A percentile compares a stretch with the other conserved stretches of the same genome.
Evolutionary conservation across 2,888 invertebrate species (phyloP).

Genomic region (Buathra laborator): DNA sequence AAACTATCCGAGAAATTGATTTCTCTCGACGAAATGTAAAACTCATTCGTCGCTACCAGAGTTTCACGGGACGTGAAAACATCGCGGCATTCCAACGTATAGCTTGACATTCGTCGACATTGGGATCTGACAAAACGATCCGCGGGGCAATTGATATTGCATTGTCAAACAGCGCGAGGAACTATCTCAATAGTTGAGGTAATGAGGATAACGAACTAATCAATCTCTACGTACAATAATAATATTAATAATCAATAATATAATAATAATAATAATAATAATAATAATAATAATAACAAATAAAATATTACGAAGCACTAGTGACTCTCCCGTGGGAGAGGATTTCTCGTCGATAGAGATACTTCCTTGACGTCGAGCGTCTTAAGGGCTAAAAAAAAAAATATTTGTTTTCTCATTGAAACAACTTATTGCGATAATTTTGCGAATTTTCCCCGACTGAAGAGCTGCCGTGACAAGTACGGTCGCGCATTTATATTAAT

Average conservation of each 20-base stretch:
- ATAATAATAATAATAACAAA: constrained; percentile 62
- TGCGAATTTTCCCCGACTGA: constrained; percentile 42
- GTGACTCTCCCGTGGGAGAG: constrained; percentile 61
- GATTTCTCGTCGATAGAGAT: constrained; percentile 78
- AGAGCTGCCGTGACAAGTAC: constrained; percentile 83
- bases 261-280: constrained; percentile 51
- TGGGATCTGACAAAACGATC: constrained; percentile 13
- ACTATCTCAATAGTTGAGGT: constrained; percentile 83
- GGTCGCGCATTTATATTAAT: constrained; percentile 49
- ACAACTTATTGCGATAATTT: constrained; percentile 50
- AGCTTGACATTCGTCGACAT: too few relatives aligned
- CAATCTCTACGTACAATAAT: constrained; percentile 54
- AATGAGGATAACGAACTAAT: constrained; percentile 79
- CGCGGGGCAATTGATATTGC: constrained; percentile 47
- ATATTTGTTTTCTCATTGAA: constrained; percentile 58
- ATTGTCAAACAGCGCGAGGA: constrained; percentile 75
- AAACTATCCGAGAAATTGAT: constrained; percentile 12
- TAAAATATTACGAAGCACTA: constrained; percentile 66
- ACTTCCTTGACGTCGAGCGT: constrained; percentile 76
- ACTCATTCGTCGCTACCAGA: constrained; percentile 2
- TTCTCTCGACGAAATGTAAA: not conserved
- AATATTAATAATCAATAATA: constrained; percentile 37
- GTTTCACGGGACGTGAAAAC: too few relatives aligned
- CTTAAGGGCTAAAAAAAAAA: constrained; percentile 61
- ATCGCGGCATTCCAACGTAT: too few relatives aligned